Evolutionary conservation across 1,140 invertebrate genomes (phyloP), one percentile per base, ranked within the genome.

Genomic region (Bombus picipes): DNA sequence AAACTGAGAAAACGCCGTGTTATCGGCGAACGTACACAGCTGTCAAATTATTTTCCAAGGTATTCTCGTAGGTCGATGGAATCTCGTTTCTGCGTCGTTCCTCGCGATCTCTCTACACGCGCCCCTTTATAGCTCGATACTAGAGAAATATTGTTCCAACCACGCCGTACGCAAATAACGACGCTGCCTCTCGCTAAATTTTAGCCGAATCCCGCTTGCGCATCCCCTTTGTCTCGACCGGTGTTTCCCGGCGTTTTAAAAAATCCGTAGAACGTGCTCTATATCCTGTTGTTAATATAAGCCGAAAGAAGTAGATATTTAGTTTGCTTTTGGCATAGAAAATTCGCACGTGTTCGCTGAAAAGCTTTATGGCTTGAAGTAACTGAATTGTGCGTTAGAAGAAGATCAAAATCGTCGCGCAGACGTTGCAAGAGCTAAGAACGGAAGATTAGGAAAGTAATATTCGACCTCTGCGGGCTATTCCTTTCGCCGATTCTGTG

Each of bases 61-160:
- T 81, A 82, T 88, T 88, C 88, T 77, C 85, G 88, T 65, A 74
- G 88, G 87, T 89, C 83, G 88, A 88, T 88, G 79, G 83, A 88
- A 88, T 89, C 68, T 87, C 85, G 62, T 81, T 83, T 83, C 83
- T 66, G 68, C 73, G 53, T 59, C 82, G 73, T 83, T 81, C 73
- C 88, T 84, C 86, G 57, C 84, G 77, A 89, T 87, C 82, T 82
- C 57, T 85, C 79, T 71, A 57, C 47, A 28, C 76, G 65, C 83
- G 71, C 72, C 75, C 68, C 76, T 89, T 89, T 89, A 89, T 87
- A 74, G 75, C 59, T 37, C 70, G 88, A 89, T 66, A 70, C 73
- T 83, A 57, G 81, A 81, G 88, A 89, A 89, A 89, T 89, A 89
- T 89, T 89, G 87, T 86, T 89, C 83, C 87, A 88, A 75, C 65